Base-by-base conservation (phyloP, 2,888 invertebrate species). In the Anarsia innoxiella region DNA sequence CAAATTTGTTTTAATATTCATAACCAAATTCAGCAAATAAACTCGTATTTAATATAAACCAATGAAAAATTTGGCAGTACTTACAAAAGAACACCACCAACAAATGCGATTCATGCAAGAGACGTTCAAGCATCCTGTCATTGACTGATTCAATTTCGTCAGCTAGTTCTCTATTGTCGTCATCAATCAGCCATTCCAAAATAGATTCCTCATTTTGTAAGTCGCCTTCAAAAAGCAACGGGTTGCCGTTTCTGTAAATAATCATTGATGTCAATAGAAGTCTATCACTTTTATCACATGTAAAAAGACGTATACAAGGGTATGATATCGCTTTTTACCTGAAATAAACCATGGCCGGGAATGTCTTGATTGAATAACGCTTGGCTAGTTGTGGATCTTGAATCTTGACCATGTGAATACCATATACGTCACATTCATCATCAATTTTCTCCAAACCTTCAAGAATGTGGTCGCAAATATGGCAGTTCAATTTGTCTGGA, bases 141-240 rank as follows among this genome's bases (percentile, higher is more conserved):
- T 96, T 96, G 5, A 96, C 95, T 19, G 94, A 93, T 78, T 96
- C 96, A 51, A 96, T 96, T 85, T 96, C 96, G 76, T 96, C 96
- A 12, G 95, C 95, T 50, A 96, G 70, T 77, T 96, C 96, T 9
- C 96, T 88, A 66, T 96, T 96, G 48, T 96, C 96, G 61, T 96
- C 96, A 66, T 96, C 96, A 49, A 94, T 91, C 2, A 96, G 82
- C 96, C 96, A 96, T 73, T 96, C 96, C 36, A 96, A 79, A 14
- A 96, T 95, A 0, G 93, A 93, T 57, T 95, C 93, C 75, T 96
- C 95, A 61, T 96, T 96, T 76, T 95, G 95, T 32, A 96, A 80
- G 76, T 96, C 96, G 14, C 96, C 96, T 89, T 95, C 95, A 59
- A 93, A 95, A 4, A 95, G 75, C 23, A 95, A 86, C 3, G 95